Evolutionary conservation across 2,797 vertebrate species (phyloP).

Genomic region (Pseudomugil tenellus): DNA sequence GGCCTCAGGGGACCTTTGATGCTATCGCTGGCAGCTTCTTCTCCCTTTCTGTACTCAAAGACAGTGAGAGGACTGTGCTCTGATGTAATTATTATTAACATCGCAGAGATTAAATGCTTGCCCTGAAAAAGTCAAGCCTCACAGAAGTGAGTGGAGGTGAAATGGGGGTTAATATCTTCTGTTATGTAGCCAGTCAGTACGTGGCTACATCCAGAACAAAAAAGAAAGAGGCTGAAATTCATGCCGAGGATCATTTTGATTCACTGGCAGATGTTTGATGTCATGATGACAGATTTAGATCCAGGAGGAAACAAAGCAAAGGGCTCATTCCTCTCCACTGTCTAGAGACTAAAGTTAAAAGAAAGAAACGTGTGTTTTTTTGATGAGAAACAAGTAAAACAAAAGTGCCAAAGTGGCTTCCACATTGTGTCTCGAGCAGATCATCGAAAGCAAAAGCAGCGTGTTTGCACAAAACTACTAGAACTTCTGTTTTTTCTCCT

Average conservation of each 20-base stretch:
- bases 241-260: slow-evolving; percentile 20
- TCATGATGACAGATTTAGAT: slow-evolving; percentile 53
- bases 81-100: slow-evolving; percentile 46
- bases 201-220: background rate
- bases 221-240: slow-evolving; percentile 21
- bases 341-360: slow-evolving; percentile 41
- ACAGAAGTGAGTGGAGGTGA: slow-evolving; percentile 42
- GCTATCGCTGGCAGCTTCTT: slow-evolving; percentile 46
- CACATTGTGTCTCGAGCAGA: slow-evolving; percentile 74
- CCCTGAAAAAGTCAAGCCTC: slow-evolving; percentile 6
- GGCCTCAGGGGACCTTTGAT: slow-evolving; percentile 49
- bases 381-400: slow-evolving; percentile 28
- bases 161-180: slow-evolving; percentile 43
- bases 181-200: slow-evolving; percentile 9
- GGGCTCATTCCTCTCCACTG: slow-evolving; percentile 50
- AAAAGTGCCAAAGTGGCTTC: slow-evolving; percentile 89
- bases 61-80: slow-evolving; percentile 36
- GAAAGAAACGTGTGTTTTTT: slow-evolving; percentile 12
- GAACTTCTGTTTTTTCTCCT: slow-evolving; percentile 95
- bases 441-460: slow-evolving; percentile 58
- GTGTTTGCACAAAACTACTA: slow-evolving; percentile 92
- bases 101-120: slow-evolving; percentile 49
- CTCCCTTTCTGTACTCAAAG: slow-evolving; percentile 26
- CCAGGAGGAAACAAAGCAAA: slow-evolving; percentile 26
- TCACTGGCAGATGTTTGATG: slow-evolving; percentile 41